Percentiles rank a stretch among this genome's conserved stretches.
Evolutionary conservation across 2,797 vertebrate genomes (phyloP).

Genomic region (Avahi laniger): DNA sequence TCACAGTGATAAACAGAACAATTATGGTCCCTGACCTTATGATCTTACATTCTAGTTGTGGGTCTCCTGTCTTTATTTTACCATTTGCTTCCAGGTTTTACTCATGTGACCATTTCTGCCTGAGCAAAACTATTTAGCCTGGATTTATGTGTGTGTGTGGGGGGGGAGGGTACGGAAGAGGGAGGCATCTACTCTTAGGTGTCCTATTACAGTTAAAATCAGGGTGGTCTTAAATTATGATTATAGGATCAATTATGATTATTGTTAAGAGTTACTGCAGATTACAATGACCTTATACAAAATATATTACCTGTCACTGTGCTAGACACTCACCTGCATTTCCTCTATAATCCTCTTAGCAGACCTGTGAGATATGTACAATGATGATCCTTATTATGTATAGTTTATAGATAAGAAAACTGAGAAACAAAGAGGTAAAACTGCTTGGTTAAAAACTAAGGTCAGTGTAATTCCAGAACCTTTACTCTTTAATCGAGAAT

Average conservation of each 20-base stretch:
- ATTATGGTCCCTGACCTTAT: not conserved
- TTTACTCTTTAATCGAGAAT: not conserved
- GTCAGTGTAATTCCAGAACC: not conserved
- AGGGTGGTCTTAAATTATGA: not conserved
- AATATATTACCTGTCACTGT: not conserved
- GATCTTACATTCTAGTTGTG: not conserved
- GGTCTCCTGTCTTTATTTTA: not conserved
- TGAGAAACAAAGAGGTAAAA: not conserved
- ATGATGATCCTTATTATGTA: not conserved
- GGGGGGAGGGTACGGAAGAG: not conserved
- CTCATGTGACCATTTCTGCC: not conserved
- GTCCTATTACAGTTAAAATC: constrained; percentile 5
- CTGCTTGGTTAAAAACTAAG: constrained; percentile 2
- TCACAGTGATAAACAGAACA: not conserved
- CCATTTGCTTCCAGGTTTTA: not conserved
- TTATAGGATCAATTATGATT: not conserved
- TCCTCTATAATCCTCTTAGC: not conserved
- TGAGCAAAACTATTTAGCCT: not conserved
- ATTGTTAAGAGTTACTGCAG: not conserved
- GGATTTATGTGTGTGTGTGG: not conserved
- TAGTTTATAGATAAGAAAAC: not conserved
- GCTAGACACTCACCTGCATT: not conserved
- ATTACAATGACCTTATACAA: not conserved
- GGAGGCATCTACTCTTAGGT: not conserved
- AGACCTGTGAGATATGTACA: not conserved